Base-by-base conservation (phyloP, 2,797 vertebrate species). In the Phrynocephalus forsythii region DNA sequence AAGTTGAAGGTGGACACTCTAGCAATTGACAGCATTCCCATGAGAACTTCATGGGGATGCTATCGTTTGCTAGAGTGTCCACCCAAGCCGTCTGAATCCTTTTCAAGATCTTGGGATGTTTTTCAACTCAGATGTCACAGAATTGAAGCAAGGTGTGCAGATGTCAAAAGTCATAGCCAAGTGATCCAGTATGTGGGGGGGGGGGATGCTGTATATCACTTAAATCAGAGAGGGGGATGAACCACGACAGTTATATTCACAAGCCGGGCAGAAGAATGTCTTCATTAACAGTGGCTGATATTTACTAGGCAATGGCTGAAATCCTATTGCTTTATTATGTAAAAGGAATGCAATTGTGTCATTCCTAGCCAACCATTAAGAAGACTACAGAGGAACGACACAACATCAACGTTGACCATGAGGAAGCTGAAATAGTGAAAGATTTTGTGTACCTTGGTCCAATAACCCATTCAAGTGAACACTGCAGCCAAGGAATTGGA, bases 1-100 rank as follows among this genome's bases (percentile, higher is more conserved):
- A 83, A 76, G 38, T 60, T 81, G 85, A 73, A 66, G 81, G 79
- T 18, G n/a, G 38, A 44, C 48, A 67, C 67, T 86, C 68, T 79
- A 50, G 67, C 86, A 44, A 44, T 44, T 44, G 38, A 44, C 38
- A 44, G 38, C 38, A 44, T 44, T 44, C 38, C 38, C 38, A 44
- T 44, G 38, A 44, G 3, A 44, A 20, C 68, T 80, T 75, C 79
- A 60, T 75, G 84, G 10, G 69, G 80, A 83, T 75, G 68, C 63
- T 28, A 0, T 33, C 6, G 44, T 56, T 22, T 72, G 48, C 20
- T 50, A 71, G 48, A 68, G 18, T n/a, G 3, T 38, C 48, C 30
- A 30, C 63, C 50, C 79, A 81, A 63, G 26, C 38, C 79, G 69
- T 60, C 71, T 52, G 69, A 73, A 75, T 11, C 16, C 10, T 38